A percentile compares a stretch with the other conserved stretches of the same genome.
These are phyloP conservation scores for Helicorthomorpha holstii DNA, from an alignment of 1,140 invertebrate genomes.

Conservation along the genomic window DNA sequence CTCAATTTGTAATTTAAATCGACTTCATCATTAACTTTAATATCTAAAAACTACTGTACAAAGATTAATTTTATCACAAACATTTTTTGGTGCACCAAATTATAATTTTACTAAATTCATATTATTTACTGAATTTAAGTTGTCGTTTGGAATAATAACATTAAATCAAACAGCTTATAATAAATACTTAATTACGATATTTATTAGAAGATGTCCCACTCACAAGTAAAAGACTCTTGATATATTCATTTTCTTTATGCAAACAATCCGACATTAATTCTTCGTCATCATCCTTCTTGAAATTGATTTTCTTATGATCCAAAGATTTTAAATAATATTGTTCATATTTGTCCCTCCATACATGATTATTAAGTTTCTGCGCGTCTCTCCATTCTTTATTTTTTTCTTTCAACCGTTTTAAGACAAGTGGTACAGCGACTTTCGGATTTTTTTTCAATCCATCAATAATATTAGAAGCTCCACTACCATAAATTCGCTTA, in stretches of 20 bases:
- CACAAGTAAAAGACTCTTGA: slow-evolving; percentile 33
- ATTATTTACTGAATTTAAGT: too few relatives aligned
- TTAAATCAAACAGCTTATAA: too few relatives aligned
- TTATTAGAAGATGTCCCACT: background rate
- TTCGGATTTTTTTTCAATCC: slow-evolving; percentile 88
- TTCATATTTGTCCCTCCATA: slow-evolving; percentile 96
- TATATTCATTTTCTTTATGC: slow-evolving; percentile 86
- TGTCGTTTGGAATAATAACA: too few relatives aligned
- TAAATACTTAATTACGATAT: too few relatives aligned
- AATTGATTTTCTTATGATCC: slow-evolving; percentile 96
- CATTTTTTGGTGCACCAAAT: too few relatives aligned
- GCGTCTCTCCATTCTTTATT: slow-evolving; percentile 97
- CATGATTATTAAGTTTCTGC: slow-evolving; percentile 91
- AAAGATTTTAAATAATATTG: slow-evolving; percentile 96
- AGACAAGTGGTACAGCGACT: slow-evolving; percentile 83
- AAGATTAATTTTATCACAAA: too few relatives aligned
- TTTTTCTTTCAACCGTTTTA: slow-evolving; percentile 80
- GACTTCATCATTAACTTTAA: too few relatives aligned
- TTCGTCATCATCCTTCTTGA: slow-evolving; percentile 95
- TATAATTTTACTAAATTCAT: too few relatives aligned
- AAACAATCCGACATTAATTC: slow-evolving; percentile 85
- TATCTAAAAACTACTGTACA: too few relatives aligned
- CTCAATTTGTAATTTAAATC: slow-evolving; percentile 2
- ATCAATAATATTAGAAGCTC: slow-evolving; percentile 86
- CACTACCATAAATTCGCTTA: slow-evolving; percentile 84